phyloP scores from a whole-genome alignment of 2,797 vertebrate species.

The Dallia pectoralis region DNA sequence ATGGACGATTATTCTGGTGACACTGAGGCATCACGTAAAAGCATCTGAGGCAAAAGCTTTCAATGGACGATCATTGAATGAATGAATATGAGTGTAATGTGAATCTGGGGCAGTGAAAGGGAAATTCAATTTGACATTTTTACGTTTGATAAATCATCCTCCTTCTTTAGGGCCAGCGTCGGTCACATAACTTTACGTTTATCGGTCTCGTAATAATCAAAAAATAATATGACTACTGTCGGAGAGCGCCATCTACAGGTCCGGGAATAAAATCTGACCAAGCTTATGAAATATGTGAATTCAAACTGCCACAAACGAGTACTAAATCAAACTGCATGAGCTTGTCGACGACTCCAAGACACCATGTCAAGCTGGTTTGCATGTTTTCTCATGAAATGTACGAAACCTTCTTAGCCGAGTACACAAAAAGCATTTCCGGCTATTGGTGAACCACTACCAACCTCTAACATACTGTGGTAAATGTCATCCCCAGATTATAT shows the following conservation, averaged over 20 bases:
- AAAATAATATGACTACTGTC: constrained; percentile 6
- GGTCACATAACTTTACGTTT: neutral
- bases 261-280: neutral
- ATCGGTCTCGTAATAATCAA: neutral
- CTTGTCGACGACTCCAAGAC: neutral
- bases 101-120: constrained; percentile 15
- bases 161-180: neutral
- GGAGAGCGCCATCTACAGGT: constrained; percentile 62
- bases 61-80: neutral
- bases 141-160: constrained; percentile 10
- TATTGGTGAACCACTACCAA: neutral
- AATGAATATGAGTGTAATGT: constrained; percentile 23
- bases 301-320: neutral
- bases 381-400: neutral
- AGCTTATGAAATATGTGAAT: neutral
- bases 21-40: neutral
- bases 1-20: neutral
- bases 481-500: neutral
- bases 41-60: neutral
- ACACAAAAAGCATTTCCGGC: neutral
- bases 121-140: constrained; percentile 20
- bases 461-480: neutral
- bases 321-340: neutral
- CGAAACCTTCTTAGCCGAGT: neutral
- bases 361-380: neutral